Percentiles rank a stretch among this genome's conserved stretches.
Conservation (phyloP, 2,113 vertebrate genomes). For the Neotragus moschatus region DNA sequence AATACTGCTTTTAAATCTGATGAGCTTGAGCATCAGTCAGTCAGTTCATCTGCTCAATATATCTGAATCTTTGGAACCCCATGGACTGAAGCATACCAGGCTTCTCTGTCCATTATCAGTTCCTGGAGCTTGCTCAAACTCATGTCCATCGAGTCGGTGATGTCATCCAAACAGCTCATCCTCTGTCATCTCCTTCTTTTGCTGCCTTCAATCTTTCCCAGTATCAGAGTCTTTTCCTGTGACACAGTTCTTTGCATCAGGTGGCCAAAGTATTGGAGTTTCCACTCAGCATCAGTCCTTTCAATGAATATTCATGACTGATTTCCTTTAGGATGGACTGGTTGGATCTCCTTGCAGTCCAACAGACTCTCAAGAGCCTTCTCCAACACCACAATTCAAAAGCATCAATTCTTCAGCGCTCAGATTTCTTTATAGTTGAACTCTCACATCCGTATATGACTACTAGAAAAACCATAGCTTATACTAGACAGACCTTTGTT, state of each 20-base stretch:
- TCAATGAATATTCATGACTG: background rate
- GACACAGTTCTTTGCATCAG: background rate
- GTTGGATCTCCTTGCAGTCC: background rate
- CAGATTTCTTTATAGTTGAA: too few relatives aligned
- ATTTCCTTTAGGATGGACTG: background rate
- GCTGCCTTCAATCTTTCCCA: background rate
- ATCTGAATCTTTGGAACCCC: background rate
- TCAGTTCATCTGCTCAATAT: background rate
- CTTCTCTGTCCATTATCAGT: background rate
- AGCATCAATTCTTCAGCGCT: too few relatives aligned
- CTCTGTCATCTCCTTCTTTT: background rate
- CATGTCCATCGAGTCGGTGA: rapidly evolving
- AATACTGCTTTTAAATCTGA: too few relatives aligned
- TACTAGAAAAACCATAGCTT: too few relatives aligned
- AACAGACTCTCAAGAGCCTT: background rate
- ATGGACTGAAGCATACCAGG: background rate
- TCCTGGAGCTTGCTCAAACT: background rate
- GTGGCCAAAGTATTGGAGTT: background rate
- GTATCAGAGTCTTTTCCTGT: background rate
- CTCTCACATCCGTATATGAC: too few relatives aligned
- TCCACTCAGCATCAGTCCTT: background rate
- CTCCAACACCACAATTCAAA: too few relatives aligned
- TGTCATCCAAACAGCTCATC: background rate
- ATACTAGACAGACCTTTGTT: too few relatives aligned
- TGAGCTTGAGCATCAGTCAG: background rate